Base-by-base conservation (phyloP, 2,797 vertebrate species). In the Hephaestus fuliginosus region DNA sequence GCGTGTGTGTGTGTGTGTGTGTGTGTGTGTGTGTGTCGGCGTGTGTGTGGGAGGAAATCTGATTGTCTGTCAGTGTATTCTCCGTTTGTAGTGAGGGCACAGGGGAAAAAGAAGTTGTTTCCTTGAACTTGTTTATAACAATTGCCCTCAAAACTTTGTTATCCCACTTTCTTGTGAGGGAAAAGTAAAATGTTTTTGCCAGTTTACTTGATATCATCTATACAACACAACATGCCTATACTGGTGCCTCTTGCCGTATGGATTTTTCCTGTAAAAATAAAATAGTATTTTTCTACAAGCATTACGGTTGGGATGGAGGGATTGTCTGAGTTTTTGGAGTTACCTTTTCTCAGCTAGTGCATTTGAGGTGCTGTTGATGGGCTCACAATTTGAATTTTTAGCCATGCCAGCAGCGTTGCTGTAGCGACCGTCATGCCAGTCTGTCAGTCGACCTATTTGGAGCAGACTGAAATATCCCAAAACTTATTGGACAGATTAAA, bases 91-190 rank as follows among this genome's bases (percentile, higher is more conserved):
- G 61, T 43, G 56, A 76, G 60, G 70, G 53, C 82, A 62, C 48
- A 8, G 28, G 79, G 81, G 67, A 77, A 63, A 33, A 76, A 63
- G 22, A 79, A 82, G 67, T 76, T 83, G 81, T 87, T 86, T 81
- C 73, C 76, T 88, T 84, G 56, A 88, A 91, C 78, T 84, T 91
- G 78, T 89, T 88, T 88, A 89, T 81, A 88, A 81, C 73, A 69
- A 48, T 64, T 80, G 74, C 71, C 70, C 49, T 70, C 25, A 81
- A 84, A 92, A 84, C 86, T 81, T 89, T 84, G 72, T 82, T 81
- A 76, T 83, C 44, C 14, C 36, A 13, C 64, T 84, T 84, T 73
- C 67, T 82, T 82, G 64, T 61, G 18, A 57, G 73, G 39, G 46
- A 41, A 62, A 82, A 73, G 56, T 80, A 28, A 87, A 88, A 76